phyloP scores from a whole-genome alignment of 2,797 vertebrate genomes.

The Ispidina lecontei region DNA sequence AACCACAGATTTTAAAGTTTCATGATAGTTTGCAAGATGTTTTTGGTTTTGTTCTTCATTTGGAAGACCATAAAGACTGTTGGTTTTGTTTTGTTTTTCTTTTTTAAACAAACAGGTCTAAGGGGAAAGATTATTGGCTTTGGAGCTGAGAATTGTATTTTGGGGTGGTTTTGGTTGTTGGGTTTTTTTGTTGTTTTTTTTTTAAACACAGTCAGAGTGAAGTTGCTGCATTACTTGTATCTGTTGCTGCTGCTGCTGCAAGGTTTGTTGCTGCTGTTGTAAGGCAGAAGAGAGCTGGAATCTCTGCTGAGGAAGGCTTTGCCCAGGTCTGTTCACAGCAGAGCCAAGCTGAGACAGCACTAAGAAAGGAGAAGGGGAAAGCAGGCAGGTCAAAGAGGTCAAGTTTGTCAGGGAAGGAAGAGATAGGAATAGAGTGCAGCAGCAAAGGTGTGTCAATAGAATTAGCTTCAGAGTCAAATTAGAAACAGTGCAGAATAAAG shows the following conservation, averaged over 20 bases:
- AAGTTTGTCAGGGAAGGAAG: conserved; percentile 69
- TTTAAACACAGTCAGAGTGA: conserved; percentile 81
- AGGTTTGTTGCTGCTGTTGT: conserved; percentile 80
- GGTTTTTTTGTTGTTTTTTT: not conserved
- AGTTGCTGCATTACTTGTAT: conserved; percentile 98
- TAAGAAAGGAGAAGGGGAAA: conserved; percentile 83
- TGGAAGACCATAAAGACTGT: not conserved
- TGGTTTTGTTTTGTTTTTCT: not conserved
- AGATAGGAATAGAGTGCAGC: conserved; percentile 66
- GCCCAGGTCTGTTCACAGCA: conserved; percentile 94
- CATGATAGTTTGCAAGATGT: not conserved
- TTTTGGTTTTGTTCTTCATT: not conserved
- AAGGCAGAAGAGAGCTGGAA: conserved; percentile 89
- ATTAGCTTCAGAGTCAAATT: conserved; percentile 69
- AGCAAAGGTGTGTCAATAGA: conserved; percentile 63
- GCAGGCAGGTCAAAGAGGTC: conserved; percentile 73
- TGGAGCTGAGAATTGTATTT: conserved; percentile 74
- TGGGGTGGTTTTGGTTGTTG: too few relatives aligned
- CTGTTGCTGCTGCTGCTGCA: conserved; percentile 91
- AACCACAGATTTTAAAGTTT: conserved; percentile 13
- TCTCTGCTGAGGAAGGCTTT: conserved; percentile 93
- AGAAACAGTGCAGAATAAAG: conserved; percentile 61
- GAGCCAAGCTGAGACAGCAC: conserved; percentile 98
- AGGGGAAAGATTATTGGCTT: conserved; percentile 12
- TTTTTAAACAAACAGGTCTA: not conserved